These are phyloP conservation scores for Latrodectus elegans DNA, from an alignment of 2,888 invertebrate genomes.

Conservation along the genomic window DNA sequence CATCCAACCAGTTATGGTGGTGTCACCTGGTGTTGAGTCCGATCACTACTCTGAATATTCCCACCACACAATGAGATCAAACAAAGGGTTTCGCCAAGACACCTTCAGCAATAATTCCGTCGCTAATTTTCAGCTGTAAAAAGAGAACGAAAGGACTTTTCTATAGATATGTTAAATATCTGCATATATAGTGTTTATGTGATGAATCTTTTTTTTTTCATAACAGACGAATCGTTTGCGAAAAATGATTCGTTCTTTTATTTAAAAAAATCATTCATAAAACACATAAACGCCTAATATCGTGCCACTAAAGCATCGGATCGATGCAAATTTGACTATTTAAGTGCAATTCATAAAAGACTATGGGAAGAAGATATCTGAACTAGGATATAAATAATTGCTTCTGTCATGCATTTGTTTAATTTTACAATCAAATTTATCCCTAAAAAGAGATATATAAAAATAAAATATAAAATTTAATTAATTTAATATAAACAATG, in stretches of 20 bases:
- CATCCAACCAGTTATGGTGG: slow-evolving; percentile 66
- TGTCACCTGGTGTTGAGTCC: slow-evolving; percentile 60
- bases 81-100: slow-evolving; percentile 42
- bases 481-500: no score
- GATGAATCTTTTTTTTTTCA: slow-evolving; percentile 7
- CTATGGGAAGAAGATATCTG: not conserved
- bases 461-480: no score
- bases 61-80: slow-evolving; percentile 67
- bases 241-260: not conserved
- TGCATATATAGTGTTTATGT: not conserved
- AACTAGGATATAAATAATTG: no score
- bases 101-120: slow-evolving; percentile 62
- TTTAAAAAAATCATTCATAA: not conserved
- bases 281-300: not conserved
- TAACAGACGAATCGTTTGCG: not conserved
- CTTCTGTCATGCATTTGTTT: no score
- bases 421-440: no score
- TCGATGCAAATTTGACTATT: slow-evolving; percentile 23
- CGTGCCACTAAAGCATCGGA: slow-evolving; percentile 43
- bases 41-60: slow-evolving; percentile 70
- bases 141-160: not conserved
- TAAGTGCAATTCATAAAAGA: slow-evolving; percentile 45
- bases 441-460: no score
- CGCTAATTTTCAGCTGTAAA: slow-evolving; percentile 61
- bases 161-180: no score